These are phyloP conservation scores for Ellobium chinense DNA, from an alignment of 2,888 invertebrate species.

Conservation along the genomic window DNA sequence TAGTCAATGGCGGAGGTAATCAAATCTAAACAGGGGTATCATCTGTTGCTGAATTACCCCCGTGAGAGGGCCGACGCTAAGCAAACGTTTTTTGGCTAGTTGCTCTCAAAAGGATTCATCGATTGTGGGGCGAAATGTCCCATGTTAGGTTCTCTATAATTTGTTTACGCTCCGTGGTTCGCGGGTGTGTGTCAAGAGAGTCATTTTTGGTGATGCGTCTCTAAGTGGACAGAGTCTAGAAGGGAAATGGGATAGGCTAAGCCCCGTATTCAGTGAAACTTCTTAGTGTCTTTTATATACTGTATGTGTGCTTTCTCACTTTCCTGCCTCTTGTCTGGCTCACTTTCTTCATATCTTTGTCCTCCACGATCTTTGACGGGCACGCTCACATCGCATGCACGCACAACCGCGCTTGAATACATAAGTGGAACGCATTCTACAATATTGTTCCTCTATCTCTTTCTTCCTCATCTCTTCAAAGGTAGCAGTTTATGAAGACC, in stretches of 20 bases:
- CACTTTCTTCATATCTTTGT: background rate
- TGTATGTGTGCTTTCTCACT: background rate
- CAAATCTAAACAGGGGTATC: conserved; percentile 44
- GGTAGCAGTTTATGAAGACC: too few species aligned
- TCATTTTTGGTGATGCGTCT: conserved; percentile 1
- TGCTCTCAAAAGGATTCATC: conserved; percentile 26
- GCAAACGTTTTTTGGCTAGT: background rate
- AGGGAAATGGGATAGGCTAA: background rate
- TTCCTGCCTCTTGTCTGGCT: background rate
- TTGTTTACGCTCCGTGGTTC: conserved; percentile 16
- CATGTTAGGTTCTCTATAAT: conserved; percentile 7
- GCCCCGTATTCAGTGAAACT: background rate
- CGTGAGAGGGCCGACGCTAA: background rate
- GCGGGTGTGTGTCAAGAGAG: background rate
- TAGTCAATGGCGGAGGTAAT: conserved; percentile 35
- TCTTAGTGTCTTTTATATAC: background rate
- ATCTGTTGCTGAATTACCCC: conserved; percentile 33
- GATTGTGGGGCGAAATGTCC: conserved; percentile 23
- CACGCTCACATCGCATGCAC: too few species aligned
- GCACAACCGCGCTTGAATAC: too few species aligned
- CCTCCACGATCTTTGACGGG: too few species aligned
- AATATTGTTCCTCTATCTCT: too few species aligned
- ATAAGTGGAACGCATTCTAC: too few species aligned
- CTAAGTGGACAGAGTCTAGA: conserved; percentile 1
- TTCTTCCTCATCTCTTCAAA: too few species aligned